Conservation (phyloP, 2,113 vertebrate genomes). For the Pitta sordida region DNA sequence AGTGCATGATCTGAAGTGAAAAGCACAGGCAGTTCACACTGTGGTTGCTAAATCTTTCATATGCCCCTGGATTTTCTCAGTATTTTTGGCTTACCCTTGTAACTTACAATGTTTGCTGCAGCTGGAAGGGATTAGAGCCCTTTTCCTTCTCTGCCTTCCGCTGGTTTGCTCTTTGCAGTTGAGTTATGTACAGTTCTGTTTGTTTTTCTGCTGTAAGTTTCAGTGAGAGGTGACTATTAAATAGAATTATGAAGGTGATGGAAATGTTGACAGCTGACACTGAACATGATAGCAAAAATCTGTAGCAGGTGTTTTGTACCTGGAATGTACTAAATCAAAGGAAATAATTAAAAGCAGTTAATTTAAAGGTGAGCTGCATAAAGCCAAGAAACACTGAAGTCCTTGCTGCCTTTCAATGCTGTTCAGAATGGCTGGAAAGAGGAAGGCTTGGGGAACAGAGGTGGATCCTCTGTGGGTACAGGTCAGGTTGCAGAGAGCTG, state of each 20-base stretch:
- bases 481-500: not conserved
- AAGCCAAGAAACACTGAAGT: not conserved
- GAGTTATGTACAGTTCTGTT: not conserved
- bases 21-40: not conserved
- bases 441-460: not conserved
- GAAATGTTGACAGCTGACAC: not conserved
- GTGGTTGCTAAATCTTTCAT: rapidly evolving
- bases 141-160: not conserved
- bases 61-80: not conserved
- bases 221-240: not conserved
- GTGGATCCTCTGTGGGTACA: not conserved
- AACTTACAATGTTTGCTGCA: not conserved
- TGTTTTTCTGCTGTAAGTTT: not conserved
- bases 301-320: not conserved
- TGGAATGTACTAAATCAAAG: not conserved
- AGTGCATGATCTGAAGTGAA: not conserved
- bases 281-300: not conserved
- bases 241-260: not conserved
- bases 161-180: not conserved
- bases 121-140: not conserved
- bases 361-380: not conserved
- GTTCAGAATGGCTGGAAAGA: not conserved
- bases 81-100: not conserved
- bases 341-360: not conserved
- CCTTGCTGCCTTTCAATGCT: not conserved